phyloP scores from a whole-genome alignment of 2,888 invertebrate genomes.

The Beris morrisii region DNA sequence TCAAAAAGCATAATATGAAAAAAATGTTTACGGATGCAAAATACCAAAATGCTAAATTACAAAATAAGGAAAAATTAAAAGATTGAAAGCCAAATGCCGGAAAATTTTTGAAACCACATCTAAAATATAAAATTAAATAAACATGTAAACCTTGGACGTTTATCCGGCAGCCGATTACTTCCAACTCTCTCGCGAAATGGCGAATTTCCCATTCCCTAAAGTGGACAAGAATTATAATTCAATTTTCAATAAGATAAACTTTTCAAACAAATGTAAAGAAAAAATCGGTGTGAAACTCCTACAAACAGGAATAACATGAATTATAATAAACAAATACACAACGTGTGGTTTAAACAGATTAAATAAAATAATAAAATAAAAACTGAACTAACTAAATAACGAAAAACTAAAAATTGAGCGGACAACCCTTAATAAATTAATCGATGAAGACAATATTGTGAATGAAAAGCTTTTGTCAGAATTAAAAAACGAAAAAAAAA shows the following conservation, averaged over 20 bases:
- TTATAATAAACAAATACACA: too few species aligned
- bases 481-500: slow-evolving; percentile 33
- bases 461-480: slow-evolving; percentile 40
- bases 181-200: slow-evolving; percentile 88
- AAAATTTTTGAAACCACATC: slow-evolving; percentile 38
- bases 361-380: neutral
- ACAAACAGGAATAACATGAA: slow-evolving; percentile 8
- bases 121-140: slow-evolving; percentile 26
- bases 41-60: slow-evolving; percentile 35
- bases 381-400: neutral
- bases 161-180: slow-evolving; percentile 83
- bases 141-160: slow-evolving; percentile 72
- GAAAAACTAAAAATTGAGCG: neutral
- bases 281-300: slow-evolving; percentile 14
- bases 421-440: slow-evolving; percentile 26
- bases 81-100: neutral
- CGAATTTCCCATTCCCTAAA: slow-evolving; percentile 67
- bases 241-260: neutral
- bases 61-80: slow-evolving; percentile 36
- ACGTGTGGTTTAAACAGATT: too few species aligned
- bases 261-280: slow-evolving; percentile 36
- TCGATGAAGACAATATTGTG: slow-evolving; percentile 23
- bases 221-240: slow-evolving; percentile 7
- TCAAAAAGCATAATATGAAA: neutral
- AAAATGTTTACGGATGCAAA: neutral